A percentile compares a stretch with the other conserved stretches of the same genome.
Conservation (phyloP, 2,797 vertebrate species). For the Dermochelys coriacea region DNA sequence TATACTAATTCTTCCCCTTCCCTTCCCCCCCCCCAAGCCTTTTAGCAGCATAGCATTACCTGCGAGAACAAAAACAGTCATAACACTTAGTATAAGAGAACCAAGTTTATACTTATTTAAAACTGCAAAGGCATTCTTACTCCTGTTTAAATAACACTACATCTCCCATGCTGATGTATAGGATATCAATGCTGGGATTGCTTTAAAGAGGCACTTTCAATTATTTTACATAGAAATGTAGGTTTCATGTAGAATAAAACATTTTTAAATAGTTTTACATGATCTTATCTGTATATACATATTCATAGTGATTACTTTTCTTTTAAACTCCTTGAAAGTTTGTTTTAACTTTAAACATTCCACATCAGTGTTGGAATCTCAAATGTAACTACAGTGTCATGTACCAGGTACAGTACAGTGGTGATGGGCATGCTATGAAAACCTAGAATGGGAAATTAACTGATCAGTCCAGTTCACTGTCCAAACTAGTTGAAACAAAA, state of each 20-base stretch:
- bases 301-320: too few relatives aligned
- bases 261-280: too few relatives aligned
- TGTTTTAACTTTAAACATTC: background rate
- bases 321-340: background rate
- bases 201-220: background rate
- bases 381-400: background rate
- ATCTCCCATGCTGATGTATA: background rate
- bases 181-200: background rate
- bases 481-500: slow-evolving; percentile 58
- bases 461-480: background rate
- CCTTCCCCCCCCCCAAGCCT: background rate
- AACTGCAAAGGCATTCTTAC: background rate
- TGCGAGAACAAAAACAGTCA: background rate
- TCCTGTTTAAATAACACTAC: background rate
- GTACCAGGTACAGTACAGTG: background rate
- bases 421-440: slow-evolving; percentile 3
- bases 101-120: background rate
- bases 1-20: background rate
- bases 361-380: background rate
- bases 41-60: background rate
- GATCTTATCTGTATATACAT: too few relatives aligned
- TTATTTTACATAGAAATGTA: background rate
- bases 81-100: background rate
- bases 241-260: background rate
- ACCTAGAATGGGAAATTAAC: slow-evolving; percentile 20